A percentile compares a stretch with the other conserved stretches of the same genome.
Conservation (phyloP, 2,113 vertebrate genomes). For the Camelus bactrianus region DNA sequence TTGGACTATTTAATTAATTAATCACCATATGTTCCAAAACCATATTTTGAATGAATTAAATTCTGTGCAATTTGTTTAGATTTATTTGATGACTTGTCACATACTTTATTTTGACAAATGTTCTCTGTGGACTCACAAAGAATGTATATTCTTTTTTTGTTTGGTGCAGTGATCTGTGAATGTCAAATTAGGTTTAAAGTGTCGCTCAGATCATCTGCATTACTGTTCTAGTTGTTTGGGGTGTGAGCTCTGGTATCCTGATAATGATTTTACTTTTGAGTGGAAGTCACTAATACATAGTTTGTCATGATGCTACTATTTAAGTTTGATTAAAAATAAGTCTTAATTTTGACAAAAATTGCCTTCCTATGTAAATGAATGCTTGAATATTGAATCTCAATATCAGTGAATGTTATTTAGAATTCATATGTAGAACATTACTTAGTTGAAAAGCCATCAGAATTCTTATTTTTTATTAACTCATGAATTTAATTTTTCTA, state of each 20-base stretch:
- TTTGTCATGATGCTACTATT: background rate
- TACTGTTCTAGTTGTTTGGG: background rate
- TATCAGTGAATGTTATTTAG: background rate
- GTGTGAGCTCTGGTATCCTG: background rate
- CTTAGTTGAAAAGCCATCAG: background rate
- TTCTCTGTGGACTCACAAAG: background rate
- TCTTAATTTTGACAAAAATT: constrained; percentile 20
- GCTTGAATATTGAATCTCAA: background rate
- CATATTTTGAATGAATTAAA: background rate
- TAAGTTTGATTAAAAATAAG: background rate
- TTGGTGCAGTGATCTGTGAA: background rate
- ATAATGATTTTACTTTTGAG: background rate
- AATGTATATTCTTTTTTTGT: background rate
- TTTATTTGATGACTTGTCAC: background rate
- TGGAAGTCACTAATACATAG: background rate
- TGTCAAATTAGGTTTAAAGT: background rate
- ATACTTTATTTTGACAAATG: background rate
- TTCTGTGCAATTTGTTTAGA: background rate
- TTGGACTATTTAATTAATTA: background rate
- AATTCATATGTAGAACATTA: background rate
- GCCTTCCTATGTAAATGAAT: background rate
- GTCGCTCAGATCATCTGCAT: background rate
- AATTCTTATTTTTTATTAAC: background rate
- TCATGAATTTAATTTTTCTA: background rate
- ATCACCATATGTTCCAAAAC: background rate